Base-by-base conservation (phyloP, 1,140 invertebrate species). In the Philotrypesis tridentata region DNA sequence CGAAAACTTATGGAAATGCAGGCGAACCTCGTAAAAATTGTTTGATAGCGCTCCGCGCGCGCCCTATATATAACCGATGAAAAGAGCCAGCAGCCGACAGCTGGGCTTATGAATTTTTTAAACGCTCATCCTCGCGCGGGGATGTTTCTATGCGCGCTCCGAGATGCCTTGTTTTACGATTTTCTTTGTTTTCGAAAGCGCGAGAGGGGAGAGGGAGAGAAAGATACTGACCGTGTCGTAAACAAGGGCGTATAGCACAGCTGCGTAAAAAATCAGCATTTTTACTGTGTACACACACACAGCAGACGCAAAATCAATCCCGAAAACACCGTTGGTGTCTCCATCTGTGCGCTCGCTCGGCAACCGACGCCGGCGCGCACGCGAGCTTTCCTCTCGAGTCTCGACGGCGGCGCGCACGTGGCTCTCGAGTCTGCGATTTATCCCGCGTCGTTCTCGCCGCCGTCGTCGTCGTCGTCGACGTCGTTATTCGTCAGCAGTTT, bases 331-430 rank as follows among this genome's bases (percentile, higher is more conserved):
- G n/a, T n/a, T n/a, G n/a, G 85, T 87, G 86, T 80, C 87, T 76
- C 88, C 88, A 89, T 89, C 88, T 89, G 81, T 88, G 84, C 25
- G n/a, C 43, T 27, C 21, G 31, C n/a, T 55, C n/a, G 48, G 82
- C 75, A 88, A 88, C 6, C n/a, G n/a, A 23, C 6, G 1, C 71
- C n/a, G 40, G 40, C 33, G 68, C 14, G 29, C 27, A 12, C 67
- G 67, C 25, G 7, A 33, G 68, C 68, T 71, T 55, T 55, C 48
- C 48, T 43, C 37, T 43, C 21, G n/a, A n/a, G n/a, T n/a, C n/a
- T n/a, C n/a, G n/a, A n/a, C 55, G n/a, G 0, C 40, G 31, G 0
- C 12, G 21, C 43, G 27, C 27, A 17, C 74, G 31, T 25, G 17
- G 17, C 23, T 43, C 31, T 43, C 31, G 55, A 1, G 33, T 68